Base-by-base conservation (phyloP, 2,113 vertebrate species). In the Anhinga anhinga region DNA sequence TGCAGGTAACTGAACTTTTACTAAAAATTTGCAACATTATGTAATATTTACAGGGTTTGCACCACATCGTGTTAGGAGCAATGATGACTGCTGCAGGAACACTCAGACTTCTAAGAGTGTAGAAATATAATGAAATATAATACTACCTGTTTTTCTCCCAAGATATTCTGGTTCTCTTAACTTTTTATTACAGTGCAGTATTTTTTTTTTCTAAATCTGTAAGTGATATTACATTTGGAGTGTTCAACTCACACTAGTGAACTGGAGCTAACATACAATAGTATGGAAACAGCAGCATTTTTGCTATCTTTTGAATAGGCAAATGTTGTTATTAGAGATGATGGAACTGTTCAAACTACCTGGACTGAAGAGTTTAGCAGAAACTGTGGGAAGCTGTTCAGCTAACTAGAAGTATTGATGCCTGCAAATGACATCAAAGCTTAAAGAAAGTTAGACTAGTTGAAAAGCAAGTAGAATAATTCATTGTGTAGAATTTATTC, bases 401-500 rank as follows among this genome's bases (percentile, higher is more conserved):
- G 29, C 49, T 90, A 63, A 69, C 67, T 73, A 70, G 27, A 93
- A 42, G n/a, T 77, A 94, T 40, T 71, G 79, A 88, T 90, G 67
- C 36, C 63, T 40, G 17, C 22, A 94, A 94, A 88, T 81, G 10
- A 90, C 76, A 93, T 93, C 76, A 90, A 86, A 88, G n/a, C 42
- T 92, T 88, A 80, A 90, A 95, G 62, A 20, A 90, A 76, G 34
- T 73, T 77, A 92, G 38, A 85, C 22, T 73, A 62, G 53, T 40
- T 67, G 72, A 81, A 90, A 94, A 92, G 55, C 21, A 90, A 93
- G 92, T 62, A 62, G 74, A 95, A 93, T 95, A 94, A 96, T 91
- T 96, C n/a, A 95, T 90, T 80, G 29, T 70, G 53, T 73, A 73
- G 85, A 91, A 95, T 88, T 90, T 92, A 90, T 89, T 90, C 89